Evolutionary conservation across 2,797 vertebrate genomes (phyloP).

Genomic region (Meda fulgida): DNA sequence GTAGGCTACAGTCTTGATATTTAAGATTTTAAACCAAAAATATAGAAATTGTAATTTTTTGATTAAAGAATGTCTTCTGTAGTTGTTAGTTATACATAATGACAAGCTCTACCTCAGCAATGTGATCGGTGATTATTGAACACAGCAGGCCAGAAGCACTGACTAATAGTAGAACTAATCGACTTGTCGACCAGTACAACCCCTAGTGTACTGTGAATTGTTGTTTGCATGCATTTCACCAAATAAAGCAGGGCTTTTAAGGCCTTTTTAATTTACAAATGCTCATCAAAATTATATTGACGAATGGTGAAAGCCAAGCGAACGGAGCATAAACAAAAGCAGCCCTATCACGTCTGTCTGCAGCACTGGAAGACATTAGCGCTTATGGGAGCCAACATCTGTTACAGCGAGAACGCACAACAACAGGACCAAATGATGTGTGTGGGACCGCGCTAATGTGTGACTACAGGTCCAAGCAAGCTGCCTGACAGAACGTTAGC

Average conservation of each 20-base stretch:
- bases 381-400: constrained; percentile 69
- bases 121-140: neutral
- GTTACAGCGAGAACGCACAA: constrained; percentile 62
- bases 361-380: constrained; percentile 63
- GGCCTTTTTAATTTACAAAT: constrained; percentile 56
- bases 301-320: constrained; percentile 56
- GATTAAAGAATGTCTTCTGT: neutral
- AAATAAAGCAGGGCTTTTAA: constrained; percentile 23
- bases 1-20: neutral
- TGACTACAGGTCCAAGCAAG: constrained; percentile 64
- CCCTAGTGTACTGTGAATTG: neutral
- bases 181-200: neutral
- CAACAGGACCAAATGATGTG: constrained; percentile 64
- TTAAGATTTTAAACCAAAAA: neutral
- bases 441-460: constrained; percentile 66
- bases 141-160: neutral
- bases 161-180: constrained; percentile 1
- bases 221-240: constrained; percentile 1
- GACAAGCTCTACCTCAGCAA: neutral
- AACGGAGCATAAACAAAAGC: constrained; percentile 61
- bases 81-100: neutral
- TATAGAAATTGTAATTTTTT: neutral
- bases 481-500: constrained; percentile 63
- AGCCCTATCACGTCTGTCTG: constrained; percentile 61
- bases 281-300: constrained; percentile 55